Base-by-base conservation (phyloP, 2,888 invertebrate species). In the Dolichomitus sp. region DNA sequence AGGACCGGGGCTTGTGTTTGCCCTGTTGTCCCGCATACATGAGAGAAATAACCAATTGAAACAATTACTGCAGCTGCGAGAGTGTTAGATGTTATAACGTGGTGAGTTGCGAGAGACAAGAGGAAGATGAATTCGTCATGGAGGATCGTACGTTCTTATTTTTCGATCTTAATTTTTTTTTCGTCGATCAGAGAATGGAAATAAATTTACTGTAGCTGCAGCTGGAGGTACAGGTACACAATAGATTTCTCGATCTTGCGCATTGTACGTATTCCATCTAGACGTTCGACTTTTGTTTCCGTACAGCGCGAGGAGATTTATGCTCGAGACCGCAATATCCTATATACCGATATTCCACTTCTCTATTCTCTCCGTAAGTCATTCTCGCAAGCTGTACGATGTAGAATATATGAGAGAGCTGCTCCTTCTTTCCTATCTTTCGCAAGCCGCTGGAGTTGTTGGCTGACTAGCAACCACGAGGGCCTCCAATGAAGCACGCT, bases 51-150 rank as follows among this genome's bases (percentile, higher is more conserved):
- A 79, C 81, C 85, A 86, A 85, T 85, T 85, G 86, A 85, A 86
- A 84, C 86, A 86, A 86, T 86, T 85, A 84, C 82, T 78, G 80
- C 61, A 66, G 66, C 66, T 78, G 76, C 72, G 73, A 76, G 76
- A 81, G 68, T 75, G 78, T 45, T 63, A 73, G 73, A 74, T 54
- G 66, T 65, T 72, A 52, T 70, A 70, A 78, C 45, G 45, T 50
- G 42, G n/a, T 30, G 65, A 76, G 79, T 69, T 73, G 68, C 68
- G 37, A 72, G 77, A 82, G 69, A 73, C 70, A 75, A 78, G 70
- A 33, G 75, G 45, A 69, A 69, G 65, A 82, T 80, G 69, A 42
- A 80, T 76, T 74, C 69, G 59, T 45, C 48, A 72, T 61, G 52
- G 63, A 54, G 2, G 27, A 80, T 45, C 30, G 52, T 70, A 69